Base-by-base conservation (phyloP, 2,113 vertebrate species). In the Uropsilus gracilis region DNA sequence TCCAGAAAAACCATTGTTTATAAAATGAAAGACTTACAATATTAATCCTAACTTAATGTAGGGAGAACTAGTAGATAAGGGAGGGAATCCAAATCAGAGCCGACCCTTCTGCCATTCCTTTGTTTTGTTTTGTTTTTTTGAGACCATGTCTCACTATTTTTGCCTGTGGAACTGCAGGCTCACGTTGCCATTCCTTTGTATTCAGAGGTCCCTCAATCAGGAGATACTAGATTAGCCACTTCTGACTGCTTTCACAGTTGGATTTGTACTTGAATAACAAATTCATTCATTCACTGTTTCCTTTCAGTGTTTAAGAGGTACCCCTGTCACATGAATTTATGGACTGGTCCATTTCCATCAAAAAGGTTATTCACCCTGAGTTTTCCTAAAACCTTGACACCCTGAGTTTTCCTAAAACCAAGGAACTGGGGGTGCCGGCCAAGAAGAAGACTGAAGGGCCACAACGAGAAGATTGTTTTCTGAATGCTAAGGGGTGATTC, bases 381-480 rank as follows among this genome's bases (percentile, higher is more conserved):
- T 86, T 93, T 91, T 78, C 86, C 12, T 69, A 50, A 76, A 39
- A 42, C 76, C 63, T 97, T 82, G 37, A 95, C 68, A 84, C 64
- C 39, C 81, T 61, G 87, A 72, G 66, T 86, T 93, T 91, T 78
- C 86, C 12, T 69, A 50, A 82, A 48, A 78, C 84, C 16, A 0
- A 72, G 86, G 69, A 91, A 42, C 12, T 73, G 71, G 50, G 94
- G 89, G 86, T 73, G 37, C 50, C 80, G 55, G 76, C 96, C 86
- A 91, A 94, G 87, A 72, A 83, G 44, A 63, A 95, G 89, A 85
- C 8, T 55, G 44, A 76, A 91, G 86, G 80, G 8, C 75, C 69
- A 89, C 91, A 89, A 92, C 93, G 93, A 86, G 57, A 66, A 69
- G 53, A 85, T 93, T 94, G 86, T 97, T 94, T 88, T 68, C 95